These are phyloP conservation scores for Schizaphis graminum DNA, from an alignment of 2,888 invertebrate species.

Conservation along the genomic window DNA sequence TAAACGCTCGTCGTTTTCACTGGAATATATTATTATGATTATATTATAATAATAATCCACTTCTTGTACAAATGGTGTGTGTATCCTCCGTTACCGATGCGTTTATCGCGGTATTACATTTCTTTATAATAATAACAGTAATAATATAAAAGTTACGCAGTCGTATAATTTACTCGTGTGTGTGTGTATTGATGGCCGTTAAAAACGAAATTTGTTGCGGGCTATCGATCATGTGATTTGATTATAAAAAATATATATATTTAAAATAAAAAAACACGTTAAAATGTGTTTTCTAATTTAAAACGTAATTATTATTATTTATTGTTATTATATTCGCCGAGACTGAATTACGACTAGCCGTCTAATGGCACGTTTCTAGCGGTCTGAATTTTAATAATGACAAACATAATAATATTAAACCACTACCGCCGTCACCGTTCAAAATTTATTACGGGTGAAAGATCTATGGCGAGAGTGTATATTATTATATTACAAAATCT, in stretches of 20 bases:
- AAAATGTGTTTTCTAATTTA: slow-evolving; percentile 38
- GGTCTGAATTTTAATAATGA: slow-evolving; percentile 53
- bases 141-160: background rate
- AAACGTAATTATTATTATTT: slow-evolving; percentile 53
- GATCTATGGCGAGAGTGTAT: background rate
- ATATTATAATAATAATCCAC: background rate
- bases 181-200: slow-evolving; percentile 18
- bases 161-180: background rate
- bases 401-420: slow-evolving; percentile 31
- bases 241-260: background rate
- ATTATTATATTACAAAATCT: background rate
- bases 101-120: background rate
- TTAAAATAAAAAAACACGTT: background rate
- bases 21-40: background rate
- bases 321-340: slow-evolving; percentile 43
- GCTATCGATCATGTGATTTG: slow-evolving; percentile 39
- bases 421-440: background rate
- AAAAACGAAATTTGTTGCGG: slow-evolving; percentile 13
- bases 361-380: slow-evolving; percentile 40
- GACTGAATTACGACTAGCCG: slow-evolving; percentile 43
- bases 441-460: slow-evolving; percentile 35
- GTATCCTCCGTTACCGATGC: background rate
- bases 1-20: background rate
- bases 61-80: background rate
- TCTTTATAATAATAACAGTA: background rate